phyloP scores from a whole-genome alignment of 2,113 vertebrate genomes.

The Calcarius ornatus region DNA sequence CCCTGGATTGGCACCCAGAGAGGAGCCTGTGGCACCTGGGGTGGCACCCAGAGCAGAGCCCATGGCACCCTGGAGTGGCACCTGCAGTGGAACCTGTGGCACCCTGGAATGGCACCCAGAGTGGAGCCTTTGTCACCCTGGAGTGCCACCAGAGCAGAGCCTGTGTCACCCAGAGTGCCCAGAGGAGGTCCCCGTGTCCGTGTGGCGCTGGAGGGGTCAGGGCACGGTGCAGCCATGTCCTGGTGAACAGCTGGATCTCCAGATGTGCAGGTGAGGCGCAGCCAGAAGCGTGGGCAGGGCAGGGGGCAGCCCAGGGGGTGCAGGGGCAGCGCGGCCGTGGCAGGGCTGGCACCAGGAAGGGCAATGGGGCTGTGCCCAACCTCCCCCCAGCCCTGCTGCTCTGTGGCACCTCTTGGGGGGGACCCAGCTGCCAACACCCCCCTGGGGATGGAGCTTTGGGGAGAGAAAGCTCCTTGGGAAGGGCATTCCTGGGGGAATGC shows the following conservation, averaged over 20 bases:
- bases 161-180: neutral
- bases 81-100: no score
- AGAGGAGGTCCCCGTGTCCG: neutral
- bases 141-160: no score
- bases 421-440: neutral
- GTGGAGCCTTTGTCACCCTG: no score
- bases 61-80: no score
- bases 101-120: no score
- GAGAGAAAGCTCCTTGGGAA: neutral
- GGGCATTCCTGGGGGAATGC: neutral
- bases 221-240: neutral
- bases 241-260: neutral
- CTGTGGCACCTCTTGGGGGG: constrained; percentile 6
- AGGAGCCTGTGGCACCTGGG: no score
- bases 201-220: neutral
- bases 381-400: neutral
- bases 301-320: neutral
- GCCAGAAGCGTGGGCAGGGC: neutral
- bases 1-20: no score
- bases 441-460: neutral
- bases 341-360: constrained; percentile 58
- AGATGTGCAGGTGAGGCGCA: neutral
- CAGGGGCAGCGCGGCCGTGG: constrained; percentile 23
- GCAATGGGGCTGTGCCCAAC: neutral
- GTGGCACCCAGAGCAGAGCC: no score